phyloP scores from a whole-genome alignment of 2,797 vertebrate species.

The Salarias fasciatus region DNA sequence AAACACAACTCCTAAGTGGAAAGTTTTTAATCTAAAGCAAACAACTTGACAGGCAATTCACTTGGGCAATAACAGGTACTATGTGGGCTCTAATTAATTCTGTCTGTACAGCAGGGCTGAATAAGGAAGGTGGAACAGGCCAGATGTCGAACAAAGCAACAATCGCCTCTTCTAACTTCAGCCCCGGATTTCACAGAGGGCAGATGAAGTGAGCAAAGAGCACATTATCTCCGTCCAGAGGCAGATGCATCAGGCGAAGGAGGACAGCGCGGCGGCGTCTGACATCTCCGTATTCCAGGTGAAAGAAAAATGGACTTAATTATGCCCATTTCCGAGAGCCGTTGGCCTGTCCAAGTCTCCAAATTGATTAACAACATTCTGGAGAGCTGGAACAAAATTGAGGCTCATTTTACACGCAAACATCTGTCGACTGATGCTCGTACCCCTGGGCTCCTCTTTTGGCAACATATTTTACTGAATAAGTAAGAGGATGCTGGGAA shows the following conservation, averaged over 20 bases:
- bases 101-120: conserved; percentile 4
- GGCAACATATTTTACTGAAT: conserved; percentile 62
- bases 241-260: conserved; percentile 15
- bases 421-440: conserved; percentile 47
- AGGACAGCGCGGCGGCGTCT: conserved; percentile 12
- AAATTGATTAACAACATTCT: conserved; percentile 66
- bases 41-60: conserved; percentile 39
- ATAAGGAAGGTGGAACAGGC: conserved; percentile 19
- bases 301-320: conserved; percentile 70
- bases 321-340: conserved; percentile 55
- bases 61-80: conserved; percentile 31
- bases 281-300: conserved; percentile 50
- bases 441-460: conserved; percentile 36
- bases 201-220: conserved; percentile 20
- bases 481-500: conserved; percentile 54
- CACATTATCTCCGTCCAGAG: conserved; percentile 3
- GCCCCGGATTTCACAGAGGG: conserved; percentile 19
- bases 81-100: conserved; percentile 44
- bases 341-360: conserved; percentile 44
- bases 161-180: conserved; percentile 15
- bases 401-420: conserved; percentile 58
- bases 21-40: conserved; percentile 22
- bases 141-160: conserved; percentile 26
- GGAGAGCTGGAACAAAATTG: conserved; percentile 50
- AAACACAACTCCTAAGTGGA: no score